Evolutionary conservation across 2,113 vertebrate species (phyloP).

Genomic region (Rhagologus leucostigma): DNA sequence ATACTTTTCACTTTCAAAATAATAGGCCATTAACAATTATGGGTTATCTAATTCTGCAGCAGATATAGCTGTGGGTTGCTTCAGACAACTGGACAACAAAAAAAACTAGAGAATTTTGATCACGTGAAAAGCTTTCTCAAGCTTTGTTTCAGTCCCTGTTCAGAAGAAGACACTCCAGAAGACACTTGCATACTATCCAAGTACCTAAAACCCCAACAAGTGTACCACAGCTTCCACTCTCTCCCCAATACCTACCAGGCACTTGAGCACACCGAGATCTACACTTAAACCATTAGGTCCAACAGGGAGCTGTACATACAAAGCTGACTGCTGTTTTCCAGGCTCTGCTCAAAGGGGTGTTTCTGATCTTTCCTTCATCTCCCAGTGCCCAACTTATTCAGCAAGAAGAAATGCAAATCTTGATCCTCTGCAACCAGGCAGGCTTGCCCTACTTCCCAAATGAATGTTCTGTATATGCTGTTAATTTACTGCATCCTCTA

Average conservation of each 20-base stretch:
- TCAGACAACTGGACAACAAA: neutral
- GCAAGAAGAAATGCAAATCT: neutral
- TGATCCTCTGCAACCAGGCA: neutral
- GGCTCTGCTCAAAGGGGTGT: neutral
- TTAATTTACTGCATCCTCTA: neutral
- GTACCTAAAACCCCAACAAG: neutral
- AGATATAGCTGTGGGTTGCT: neutral
- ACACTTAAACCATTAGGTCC: neutral
- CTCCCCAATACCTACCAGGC: neutral
- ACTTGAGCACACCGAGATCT: neutral
- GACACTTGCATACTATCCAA: neutral
- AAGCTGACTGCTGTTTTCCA: neutral
- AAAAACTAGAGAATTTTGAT: neutral
- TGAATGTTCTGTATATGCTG: neutral
- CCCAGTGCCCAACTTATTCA: neutral
- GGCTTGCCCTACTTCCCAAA: neutral
- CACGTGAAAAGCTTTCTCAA: neutral
- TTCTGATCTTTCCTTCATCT: neutral
- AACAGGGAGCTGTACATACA: fast-evolving
- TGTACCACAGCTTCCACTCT: neutral
- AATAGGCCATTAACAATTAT: neutral
- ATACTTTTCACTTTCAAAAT: neutral
- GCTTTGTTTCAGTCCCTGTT: neutral
- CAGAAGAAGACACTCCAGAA: neutral
- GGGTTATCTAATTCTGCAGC: neutral